Base-by-base conservation (phyloP, 1,140 invertebrate species). In the Conus ventricosus region DNA sequence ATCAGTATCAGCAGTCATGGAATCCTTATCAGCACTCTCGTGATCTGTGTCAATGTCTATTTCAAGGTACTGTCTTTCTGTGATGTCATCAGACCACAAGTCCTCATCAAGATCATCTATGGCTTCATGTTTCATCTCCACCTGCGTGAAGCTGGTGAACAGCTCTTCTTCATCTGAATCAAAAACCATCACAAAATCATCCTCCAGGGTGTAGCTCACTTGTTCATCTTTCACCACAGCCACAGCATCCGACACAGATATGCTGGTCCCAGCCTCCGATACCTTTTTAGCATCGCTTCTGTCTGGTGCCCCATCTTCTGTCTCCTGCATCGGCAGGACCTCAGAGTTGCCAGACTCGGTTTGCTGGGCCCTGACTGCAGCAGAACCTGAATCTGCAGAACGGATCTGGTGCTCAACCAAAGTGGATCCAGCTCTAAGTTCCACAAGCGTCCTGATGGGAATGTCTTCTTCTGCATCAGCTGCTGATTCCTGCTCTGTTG, bases 101-200 rank as follows among this genome's bases (percentile, higher is more conserved):
- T 57, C 85, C 8, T 87, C 53, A 7, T 55, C 57, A 11, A 63
- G 60, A 63, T 63, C 60, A 71, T 83, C 53, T 0, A n/a, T 20
- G 8, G n/a, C 82, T 13, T 78, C 71, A 15, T 17, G 51, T n/a
- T 55, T 87, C 11, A 87, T 75, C 75, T 78, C 51, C 23, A 87
- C 85, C 85, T 87, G 85, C 0, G 85, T 87, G 75, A 80, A 87
- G 71, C 71, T 80, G 85, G 39, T 87, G 53, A 78, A 87, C 85
- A 87, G 55, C 75, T 87, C 85, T n/a, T 87, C 85, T 80, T 87
- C 85, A 23, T 87, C 85, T 6, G 85, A 87, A 27, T 87, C 85
- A 27, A 87, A 87, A 15, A 87, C 75, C 75, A 78, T 80, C 15
- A 87, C 75, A 25, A 27, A 15, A 57, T 87, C 85, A 23, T 87